Base-by-base conservation (phyloP, 1,140 invertebrate species). In the Pissodes strobi region DNA sequence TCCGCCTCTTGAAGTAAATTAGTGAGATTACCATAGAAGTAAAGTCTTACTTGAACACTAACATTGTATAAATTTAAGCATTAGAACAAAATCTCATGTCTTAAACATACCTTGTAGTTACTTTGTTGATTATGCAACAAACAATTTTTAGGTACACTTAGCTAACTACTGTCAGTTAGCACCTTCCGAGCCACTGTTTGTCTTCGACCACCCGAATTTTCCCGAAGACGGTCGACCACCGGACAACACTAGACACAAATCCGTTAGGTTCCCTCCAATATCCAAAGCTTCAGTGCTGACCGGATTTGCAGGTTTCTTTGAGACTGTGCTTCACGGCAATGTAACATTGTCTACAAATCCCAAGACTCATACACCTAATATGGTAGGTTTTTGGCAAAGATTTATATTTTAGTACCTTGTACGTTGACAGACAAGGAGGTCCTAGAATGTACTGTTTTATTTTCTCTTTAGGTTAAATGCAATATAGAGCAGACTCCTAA, bases 271-370 rank as follows among this genome's bases (percentile, higher is more conserved):
- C 80, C 76, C 81, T 3, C 76, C 82, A 3, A 85, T 88, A 0
- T 73, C 82, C 19, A 84, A 89, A 67, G 88, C 95, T 72, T 87
- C 87, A 73, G 84, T 95, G 0, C 78, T 98, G 39, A 94, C 97
- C 79, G 96, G 95, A 4, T 94, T 99, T 79, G 91, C 90, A 49
- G 97, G 97, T 1, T 99, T 96, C 77, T 99, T 99, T 82, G 91
- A 97, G 71, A 87, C 91, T 41, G 78, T 87, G 48, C 82, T 99
- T 12, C 97, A 91, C 79, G 90, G 89, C 70, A 85, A 94, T 75
- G 84, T 97, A 38, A 88, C 80, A 30, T 81, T 99, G 8, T 97
- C 95, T 76, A 99, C 96, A 74, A 85, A 91, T 68, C 96, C 96
- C 2, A 80, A 85, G 13, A 94, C 90, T 3, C 90, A 96, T 76